Conservation (phyloP, 2,113 vertebrate species). For the Nibea coibor region DNA sequence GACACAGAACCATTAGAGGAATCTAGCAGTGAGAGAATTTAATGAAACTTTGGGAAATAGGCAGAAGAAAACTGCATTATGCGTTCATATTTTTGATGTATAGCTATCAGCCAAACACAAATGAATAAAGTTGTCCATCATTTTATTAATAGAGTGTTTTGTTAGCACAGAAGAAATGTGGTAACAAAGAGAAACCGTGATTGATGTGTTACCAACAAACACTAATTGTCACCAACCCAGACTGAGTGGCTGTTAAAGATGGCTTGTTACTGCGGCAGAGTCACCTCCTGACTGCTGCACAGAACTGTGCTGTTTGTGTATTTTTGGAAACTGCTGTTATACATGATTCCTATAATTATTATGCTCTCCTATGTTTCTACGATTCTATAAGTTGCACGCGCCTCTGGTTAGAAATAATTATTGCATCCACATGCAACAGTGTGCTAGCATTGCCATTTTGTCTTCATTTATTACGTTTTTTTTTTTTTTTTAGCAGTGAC, state of each 20-base stretch:
- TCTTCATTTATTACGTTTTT: constrained; percentile 72
- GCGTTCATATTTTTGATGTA: neutral
- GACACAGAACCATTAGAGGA: neutral
- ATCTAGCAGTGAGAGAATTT: neutral
- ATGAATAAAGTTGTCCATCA: neutral
- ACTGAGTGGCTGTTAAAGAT: neutral
- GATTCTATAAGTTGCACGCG: constrained; percentile 48
- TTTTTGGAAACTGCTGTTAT: constrained; percentile 30
- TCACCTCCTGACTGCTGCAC: neutral
- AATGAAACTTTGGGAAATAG: neutral
- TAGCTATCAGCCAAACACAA: neutral
- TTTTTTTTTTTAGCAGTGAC: constrained; percentile 57
- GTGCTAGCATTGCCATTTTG: constrained; percentile 57
- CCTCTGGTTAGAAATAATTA: constrained; percentile 65
- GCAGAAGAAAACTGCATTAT: neutral
- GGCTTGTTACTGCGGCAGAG: constrained; percentile 17
- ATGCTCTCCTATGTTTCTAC: constrained; percentile 32
- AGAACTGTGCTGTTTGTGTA: neutral
- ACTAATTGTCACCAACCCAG: constrained; percentile 26
- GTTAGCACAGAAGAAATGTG: neutral
- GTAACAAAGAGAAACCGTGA: neutral
- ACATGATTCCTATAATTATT: constrained; percentile 37
- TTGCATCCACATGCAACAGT: constrained; percentile 65
- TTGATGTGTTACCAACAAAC: constrained; percentile 10
- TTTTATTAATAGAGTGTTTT: constrained; percentile 19